phyloP scores from a whole-genome alignment of 1,140 invertebrate species.

The Caenorhabditis brenneri region DNA sequence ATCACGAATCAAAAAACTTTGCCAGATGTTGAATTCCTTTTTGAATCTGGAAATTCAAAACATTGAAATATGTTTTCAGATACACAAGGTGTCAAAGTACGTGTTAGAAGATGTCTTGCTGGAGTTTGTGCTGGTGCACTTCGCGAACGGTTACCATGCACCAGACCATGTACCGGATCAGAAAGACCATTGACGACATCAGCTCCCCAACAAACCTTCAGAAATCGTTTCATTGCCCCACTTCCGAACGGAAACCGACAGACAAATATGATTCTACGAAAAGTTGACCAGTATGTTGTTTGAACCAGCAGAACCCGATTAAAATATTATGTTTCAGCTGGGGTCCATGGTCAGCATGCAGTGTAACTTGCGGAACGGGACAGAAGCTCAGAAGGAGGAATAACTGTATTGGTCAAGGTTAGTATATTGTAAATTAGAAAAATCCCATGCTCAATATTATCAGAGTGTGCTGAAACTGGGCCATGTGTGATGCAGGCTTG shows the following conservation, averaged over 20 bases:
- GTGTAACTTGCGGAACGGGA: conserved; percentile 45
- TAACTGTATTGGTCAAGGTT: conserved; percentile 36
- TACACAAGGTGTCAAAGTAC: conserved; percentile 35
- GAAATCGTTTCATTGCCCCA: conserved; percentile 33
- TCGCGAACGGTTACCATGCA: neutral
- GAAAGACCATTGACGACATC: neutral
- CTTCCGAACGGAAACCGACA: conserved; percentile 20
- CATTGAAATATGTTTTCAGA: neutral
- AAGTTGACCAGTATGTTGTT: neutral
- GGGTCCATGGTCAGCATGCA: conserved; percentile 54
- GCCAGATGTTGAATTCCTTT: too few relatives aligned
- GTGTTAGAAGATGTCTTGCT: conserved; percentile 25
- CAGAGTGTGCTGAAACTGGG: conserved; percentile 43
- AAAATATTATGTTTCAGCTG: neutral
- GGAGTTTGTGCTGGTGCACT: conserved; percentile 39
- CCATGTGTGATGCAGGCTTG: conserved; percentile 21
- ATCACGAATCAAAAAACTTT: too few relatives aligned
- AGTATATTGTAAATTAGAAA: too few relatives aligned
- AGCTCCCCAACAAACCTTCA: conserved; percentile 1
- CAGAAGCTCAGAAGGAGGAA: conserved; percentile 20
- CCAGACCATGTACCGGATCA: neutral
- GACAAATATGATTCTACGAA: conserved; percentile 14
- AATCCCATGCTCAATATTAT: too few relatives aligned
- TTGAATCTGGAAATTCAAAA: too few relatives aligned
- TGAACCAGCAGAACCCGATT: too few relatives aligned